Conservation (phyloP, 2,888 invertebrate genomes). For the Odontothrips loti region DNA sequence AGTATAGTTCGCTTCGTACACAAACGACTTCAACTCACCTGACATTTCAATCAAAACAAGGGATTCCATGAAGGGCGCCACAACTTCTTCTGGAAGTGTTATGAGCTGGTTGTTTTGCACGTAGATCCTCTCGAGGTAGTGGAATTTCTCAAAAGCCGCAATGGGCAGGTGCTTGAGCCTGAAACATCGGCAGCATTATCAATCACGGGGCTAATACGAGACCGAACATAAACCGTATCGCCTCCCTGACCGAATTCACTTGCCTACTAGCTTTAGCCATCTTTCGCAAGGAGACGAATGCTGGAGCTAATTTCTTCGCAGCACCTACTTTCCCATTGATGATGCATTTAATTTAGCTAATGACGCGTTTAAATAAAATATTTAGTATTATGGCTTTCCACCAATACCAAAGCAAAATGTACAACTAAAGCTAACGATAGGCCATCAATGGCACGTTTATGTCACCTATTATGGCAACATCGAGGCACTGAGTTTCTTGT, state of each 20-base stretch:
- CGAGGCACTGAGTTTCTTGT: too few relatives aligned
- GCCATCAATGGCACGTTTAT: too few relatives aligned
- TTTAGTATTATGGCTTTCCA: too few relatives aligned
- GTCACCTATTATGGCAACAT: too few relatives aligned
- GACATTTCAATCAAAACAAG: slow-evolving; percentile 11
- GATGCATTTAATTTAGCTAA: background rate
- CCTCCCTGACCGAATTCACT: background rate
- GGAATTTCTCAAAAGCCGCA: slow-evolving; percentile 22
- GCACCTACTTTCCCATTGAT: background rate
- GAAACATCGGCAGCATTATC: slow-evolving; percentile 8
- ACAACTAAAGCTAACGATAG: too few relatives aligned
- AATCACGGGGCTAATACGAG: background rate
- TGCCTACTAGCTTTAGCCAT: slow-evolving; percentile 6
- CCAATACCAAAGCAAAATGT: too few relatives aligned
- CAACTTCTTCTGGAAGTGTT: slow-evolving; percentile 4
- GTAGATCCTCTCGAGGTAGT: slow-evolving; percentile 26
- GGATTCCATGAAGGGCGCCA: slow-evolving; percentile 12
- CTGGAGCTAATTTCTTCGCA: background rate
- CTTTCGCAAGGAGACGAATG: slow-evolving; percentile 2
- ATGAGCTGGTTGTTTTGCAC: slow-evolving; percentile 20
- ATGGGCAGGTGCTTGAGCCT: slow-evolving; percentile 20
- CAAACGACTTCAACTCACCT: background rate
- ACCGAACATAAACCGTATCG: background rate
- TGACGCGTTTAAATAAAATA: too few relatives aligned
- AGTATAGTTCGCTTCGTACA: background rate